Evolutionary conservation across 2,113 vertebrate species (phyloP).

Genomic region (Pristiophorus japonicus): DNA sequence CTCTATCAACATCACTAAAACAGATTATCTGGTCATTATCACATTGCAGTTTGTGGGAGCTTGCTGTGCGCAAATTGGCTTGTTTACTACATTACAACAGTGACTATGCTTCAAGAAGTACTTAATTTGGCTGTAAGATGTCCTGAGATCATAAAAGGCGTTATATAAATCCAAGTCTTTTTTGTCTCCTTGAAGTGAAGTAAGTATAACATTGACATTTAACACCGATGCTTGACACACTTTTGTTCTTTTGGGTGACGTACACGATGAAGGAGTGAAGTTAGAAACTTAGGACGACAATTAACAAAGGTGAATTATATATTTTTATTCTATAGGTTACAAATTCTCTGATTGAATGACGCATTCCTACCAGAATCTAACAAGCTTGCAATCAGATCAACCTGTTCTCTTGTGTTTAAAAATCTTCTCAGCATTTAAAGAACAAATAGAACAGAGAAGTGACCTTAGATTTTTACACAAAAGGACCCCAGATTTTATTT

Average conservation of each 20-base stretch:
- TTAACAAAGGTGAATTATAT: background rate
- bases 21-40: too few species aligned
- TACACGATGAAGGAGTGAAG: background rate
- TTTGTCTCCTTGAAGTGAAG: background rate
- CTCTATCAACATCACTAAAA: too few species aligned
- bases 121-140: too few species aligned
- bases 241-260: background rate
- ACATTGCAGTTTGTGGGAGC: too few species aligned
- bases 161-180: too few species aligned
- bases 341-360: background rate
- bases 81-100: too few species aligned
- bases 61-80: too few species aligned
- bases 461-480: background rate
- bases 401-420: background rate
- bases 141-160: too few species aligned
- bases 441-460: background rate
- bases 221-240: background rate
- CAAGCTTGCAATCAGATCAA: background rate
- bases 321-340: background rate
- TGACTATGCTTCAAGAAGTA: too few species aligned
- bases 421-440: background rate
- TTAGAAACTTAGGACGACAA: background rate
- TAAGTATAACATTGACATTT: background rate
- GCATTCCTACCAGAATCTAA: background rate
- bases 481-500: background rate